Percentiles rank a stretch among this genome's conserved stretches.
phyloP scores from a whole-genome alignment of 2,797 vertebrate genomes.

The Cephalopachus bancanus region DNA sequence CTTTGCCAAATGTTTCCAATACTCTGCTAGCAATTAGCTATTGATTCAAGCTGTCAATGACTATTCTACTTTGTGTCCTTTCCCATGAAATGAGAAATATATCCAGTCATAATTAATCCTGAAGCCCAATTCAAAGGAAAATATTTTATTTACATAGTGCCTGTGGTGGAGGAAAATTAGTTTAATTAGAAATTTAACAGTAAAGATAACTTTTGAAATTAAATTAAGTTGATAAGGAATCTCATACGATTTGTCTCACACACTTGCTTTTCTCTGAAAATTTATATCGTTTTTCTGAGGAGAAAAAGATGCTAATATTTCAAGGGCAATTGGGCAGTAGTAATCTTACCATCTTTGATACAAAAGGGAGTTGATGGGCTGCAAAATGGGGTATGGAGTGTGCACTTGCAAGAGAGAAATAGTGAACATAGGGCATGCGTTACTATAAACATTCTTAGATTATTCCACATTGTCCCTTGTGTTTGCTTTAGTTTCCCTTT shows the following conservation, averaged over 20 bases:
- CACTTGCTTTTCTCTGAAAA: background rate
- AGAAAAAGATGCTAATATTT: conserved; percentile 3
- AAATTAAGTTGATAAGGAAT: background rate
- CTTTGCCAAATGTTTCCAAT: conserved; percentile 85
- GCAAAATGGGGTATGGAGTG: fast-evolving
- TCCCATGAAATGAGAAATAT: conserved; percentile 84
- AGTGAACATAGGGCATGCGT: fast-evolving
- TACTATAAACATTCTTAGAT: background rate
- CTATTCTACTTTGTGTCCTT: conserved; percentile 87
- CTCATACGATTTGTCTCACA: background rate
- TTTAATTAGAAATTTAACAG: conserved; percentile 67
- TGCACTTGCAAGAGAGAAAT: background rate
- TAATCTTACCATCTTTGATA: background rate
- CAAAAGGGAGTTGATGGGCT: fast-evolving
- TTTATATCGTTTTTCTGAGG: background rate
- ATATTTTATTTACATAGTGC: conserved; percentile 73
- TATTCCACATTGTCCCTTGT: background rate
- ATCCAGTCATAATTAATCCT: conserved; percentile 89
- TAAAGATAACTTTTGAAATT: background rate
- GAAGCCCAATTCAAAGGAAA: conserved; percentile 85
- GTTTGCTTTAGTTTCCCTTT: background rate
- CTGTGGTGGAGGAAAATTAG: conserved; percentile 46
- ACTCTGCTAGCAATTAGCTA: conserved; percentile 93
- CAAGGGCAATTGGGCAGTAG: background rate
- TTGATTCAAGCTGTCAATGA: conserved; percentile 92